Conservation (phyloP, 2,113 vertebrate genomes). For the Nesogale talazaci region DNA sequence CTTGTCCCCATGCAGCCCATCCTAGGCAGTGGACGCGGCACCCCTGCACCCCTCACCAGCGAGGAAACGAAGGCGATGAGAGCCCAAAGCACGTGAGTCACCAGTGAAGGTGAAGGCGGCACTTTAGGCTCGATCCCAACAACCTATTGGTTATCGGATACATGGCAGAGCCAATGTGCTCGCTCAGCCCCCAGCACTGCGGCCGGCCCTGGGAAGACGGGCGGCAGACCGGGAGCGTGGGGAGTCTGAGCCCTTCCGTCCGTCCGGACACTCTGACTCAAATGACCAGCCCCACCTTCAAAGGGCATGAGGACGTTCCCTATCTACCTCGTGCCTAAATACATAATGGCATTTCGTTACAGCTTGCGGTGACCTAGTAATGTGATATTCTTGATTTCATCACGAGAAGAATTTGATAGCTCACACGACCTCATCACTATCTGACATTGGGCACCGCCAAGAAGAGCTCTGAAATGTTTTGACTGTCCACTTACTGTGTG, state of each 20-base stretch:
- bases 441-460: too few species aligned
- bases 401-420: not conserved
- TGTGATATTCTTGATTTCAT: not conserved
- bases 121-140: not conserved
- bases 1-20: not conserved
- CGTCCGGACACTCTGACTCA: not conserved
- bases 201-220: not conserved
- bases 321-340: not conserved
- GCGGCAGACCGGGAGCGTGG: not conserved
- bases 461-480: too few species aligned
- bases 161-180: too few species aligned
- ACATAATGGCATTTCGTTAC: not conserved
- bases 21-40: not conserved
- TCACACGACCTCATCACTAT: not conserved
- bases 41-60: too few species aligned
- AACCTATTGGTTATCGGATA: too few species aligned
- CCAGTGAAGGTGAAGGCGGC: not conserved
- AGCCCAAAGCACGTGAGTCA: not conserved
- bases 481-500: too few species aligned
- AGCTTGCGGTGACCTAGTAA: not conserved
- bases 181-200: too few species aligned
- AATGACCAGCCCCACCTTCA: not conserved
- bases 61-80: not conserved
- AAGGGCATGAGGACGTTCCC: not conserved
- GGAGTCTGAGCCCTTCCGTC: not conserved